A percentile compares a stretch with the other conserved stretches of the same genome.
phyloP scores from a whole-genome alignment of 2,888 invertebrate species.

The Thumatha senex region DNA sequence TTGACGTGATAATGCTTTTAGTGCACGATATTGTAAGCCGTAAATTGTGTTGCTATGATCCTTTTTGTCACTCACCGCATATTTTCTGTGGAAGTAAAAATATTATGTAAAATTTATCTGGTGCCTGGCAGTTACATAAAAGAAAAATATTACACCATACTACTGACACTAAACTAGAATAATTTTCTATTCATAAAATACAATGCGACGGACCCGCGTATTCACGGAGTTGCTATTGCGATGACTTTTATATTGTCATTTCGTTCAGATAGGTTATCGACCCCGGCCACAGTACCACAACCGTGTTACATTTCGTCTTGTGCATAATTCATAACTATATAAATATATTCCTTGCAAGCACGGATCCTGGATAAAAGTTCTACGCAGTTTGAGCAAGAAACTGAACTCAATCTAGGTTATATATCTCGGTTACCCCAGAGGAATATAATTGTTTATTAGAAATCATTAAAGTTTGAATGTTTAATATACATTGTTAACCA shows the following conservation, averaged over 20 bases:
- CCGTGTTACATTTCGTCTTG: slow-evolving; percentile 53
- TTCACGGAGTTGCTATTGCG: slow-evolving; percentile 13
- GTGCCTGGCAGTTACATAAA: not conserved
- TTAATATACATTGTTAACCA: too few relatives aligned
- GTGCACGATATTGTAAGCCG: slow-evolving; percentile 14
- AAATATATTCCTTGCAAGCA: slow-evolving; percentile 40
- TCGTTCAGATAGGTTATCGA: slow-evolving; percentile 33
- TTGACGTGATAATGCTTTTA: slow-evolving; percentile 25
- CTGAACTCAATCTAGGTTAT: slow-evolving; percentile 1
- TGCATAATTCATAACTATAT: slow-evolving; percentile 78
- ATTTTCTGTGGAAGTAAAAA: not conserved
- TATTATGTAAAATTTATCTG: not conserved
- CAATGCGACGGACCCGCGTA: slow-evolving; percentile 27
- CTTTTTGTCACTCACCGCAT: not conserved
- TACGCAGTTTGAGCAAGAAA: slow-evolving; percentile 54
- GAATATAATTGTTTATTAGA: slow-evolving; percentile 10
- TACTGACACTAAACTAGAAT: slow-evolving; percentile 25
- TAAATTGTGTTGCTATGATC: slow-evolving; percentile 7
- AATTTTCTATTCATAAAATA: slow-evolving; percentile 21
- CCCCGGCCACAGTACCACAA: slow-evolving; percentile 41
- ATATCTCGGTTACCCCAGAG: slow-evolving; percentile 34
- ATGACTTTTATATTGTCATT: slow-evolving; percentile 36
- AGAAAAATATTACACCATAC: slow-evolving; percentile 8
- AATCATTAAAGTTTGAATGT: slow-evolving; percentile 48
- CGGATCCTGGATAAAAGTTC: slow-evolving; percentile 63